Evolutionary conservation across 1,140 invertebrate species (phyloP), one percentile per base, ranked within the genome.

Genomic region (Bombus waltoni): DNA sequence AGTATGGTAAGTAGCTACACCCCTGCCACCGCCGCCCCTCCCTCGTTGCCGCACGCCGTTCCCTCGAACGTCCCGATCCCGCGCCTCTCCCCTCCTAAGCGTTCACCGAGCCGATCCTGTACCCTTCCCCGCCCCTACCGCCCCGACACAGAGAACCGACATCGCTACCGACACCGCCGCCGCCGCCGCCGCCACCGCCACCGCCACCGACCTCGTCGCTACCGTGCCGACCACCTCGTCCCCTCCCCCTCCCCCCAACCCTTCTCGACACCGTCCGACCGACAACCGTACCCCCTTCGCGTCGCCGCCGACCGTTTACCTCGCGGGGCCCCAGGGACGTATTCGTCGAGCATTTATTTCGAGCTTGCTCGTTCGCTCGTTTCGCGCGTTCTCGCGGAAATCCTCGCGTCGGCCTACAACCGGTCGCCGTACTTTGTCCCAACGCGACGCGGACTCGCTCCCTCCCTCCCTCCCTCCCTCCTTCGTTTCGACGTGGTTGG

Each of bases 1-100:
- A 94, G 93, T 94, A 94, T 94, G 94, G 93, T 94, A 94, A 94
- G 94, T 95, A 94, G 94, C 90, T 94, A 93, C 94, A 94, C 93
- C 93, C 93, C 94, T 93, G 92, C 93, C 91, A 90, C 91, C 92
- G 83, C 89, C 87, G 71, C 86, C 83, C 81, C 81, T 85, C 75
- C 85, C 89, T 76, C 87, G 65, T 59, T 79, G 74, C 89, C 86
- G 86, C 89, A 85, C 88, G 83, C 88, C 87, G 81, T 83, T 85
- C 83, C 89, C 75, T 83, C 87, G 85, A 74, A 85, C 76, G 76
- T 84, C 66, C 75, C 75, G 88, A 81, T 86, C 81, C 89, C 88
- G 71, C 88, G 87, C 89, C 89, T 86, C 83, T 75, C 76, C 87
- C 84, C 72, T 81, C 71, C 78, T 62, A 73, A 72, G 40, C 59